phyloP scores from a whole-genome alignment of 2,797 vertebrate genomes.

The Semaprochilodus insignis region DNA sequence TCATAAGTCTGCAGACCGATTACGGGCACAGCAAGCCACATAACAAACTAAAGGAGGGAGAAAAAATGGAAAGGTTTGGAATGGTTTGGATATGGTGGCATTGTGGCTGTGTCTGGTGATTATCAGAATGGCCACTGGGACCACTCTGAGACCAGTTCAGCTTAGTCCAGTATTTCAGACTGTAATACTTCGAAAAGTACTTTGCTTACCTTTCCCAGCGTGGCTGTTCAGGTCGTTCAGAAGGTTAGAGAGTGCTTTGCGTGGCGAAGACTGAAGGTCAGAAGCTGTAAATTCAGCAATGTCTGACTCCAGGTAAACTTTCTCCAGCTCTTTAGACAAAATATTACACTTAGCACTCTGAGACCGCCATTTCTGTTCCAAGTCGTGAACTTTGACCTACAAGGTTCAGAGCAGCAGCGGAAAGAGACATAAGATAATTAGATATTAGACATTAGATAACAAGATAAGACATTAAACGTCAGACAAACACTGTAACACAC shows the following conservation, averaged over 20 bases:
- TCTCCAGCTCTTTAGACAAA: constrained; percentile 88
- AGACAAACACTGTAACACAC: not conserved
- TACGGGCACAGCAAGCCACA: too few relatives aligned
- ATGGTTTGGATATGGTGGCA: too few relatives aligned
- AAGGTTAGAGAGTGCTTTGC: constrained; percentile 75
- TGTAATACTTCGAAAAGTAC: not conserved
- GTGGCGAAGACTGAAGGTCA: constrained; percentile 58
- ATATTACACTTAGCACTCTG: constrained; percentile 90
- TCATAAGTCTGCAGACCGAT: too few relatives aligned
- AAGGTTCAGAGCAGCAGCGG: constrained; percentile 21
- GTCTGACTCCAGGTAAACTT: constrained; percentile 82
- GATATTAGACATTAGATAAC: not conserved
- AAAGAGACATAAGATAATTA: not conserved
- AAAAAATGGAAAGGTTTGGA: too few relatives aligned
- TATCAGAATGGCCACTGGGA: not conserved
- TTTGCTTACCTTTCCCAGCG: constrained; percentile 81
- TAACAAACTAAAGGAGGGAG: too few relatives aligned
- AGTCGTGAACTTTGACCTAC: constrained; percentile 90
- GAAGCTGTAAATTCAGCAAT: constrained; percentile 75
- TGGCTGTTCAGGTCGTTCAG: constrained; percentile 80
- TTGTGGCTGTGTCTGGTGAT: not conserved
- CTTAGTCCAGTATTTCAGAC: not conserved
- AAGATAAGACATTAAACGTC: constrained; percentile 1
- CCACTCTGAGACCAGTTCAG: not conserved
- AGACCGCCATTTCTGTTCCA: constrained; percentile 90